Evolutionary conservation across 2,113 vertebrate species (phyloP), one percentile per base, ranked within the genome.

Genomic region (Aepyceros melampus): DNA sequence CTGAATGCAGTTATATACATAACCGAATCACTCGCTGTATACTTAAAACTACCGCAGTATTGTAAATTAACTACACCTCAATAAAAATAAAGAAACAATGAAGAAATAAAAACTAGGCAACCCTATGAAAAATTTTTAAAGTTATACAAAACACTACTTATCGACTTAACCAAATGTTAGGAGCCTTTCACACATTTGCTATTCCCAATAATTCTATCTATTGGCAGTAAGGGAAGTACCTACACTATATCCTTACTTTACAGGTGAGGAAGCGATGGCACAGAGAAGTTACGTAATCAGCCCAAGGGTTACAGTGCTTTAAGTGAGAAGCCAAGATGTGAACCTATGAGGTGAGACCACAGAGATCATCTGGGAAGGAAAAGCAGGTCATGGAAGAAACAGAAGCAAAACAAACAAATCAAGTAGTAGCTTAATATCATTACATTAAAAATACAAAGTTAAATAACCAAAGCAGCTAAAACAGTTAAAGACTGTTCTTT

Each of bases 331-430:
- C n/a, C 58, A 94, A 47, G 58, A 86, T 86, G 27, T 43, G 60
- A 92, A 82, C 25, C 4, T 17, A 84, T 53, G 7, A 94, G 36
- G 33, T 43, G 16, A 71, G 47, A 94, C 74, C 62, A 91, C 10
- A 87, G 45, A 87, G 31, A 89, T 1, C 14, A 62, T 31, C 16
- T 62, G 12, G 19, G 11, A 40, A 85, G 31, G 12, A 36, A 92
- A 88, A 86, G 25, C 10, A 84, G 43, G 45, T 60, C 29, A 87
- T 36, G 19, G 7, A 55, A 94, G 58, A 92, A 95, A 90, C 62
- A 31, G 47, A 96, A 89, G 58, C 53, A 94, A 94, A 85, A 94
- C 53, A 71, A 94, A 82, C 60, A 79, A 85, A 89, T 58, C 45
- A 91, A 49, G 40, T 31, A 83, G 27, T n/a, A 55, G n/a, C 4